Conservation (phyloP, 2,797 vertebrate genomes). For the Sphaeramia orbicularis region DNA sequence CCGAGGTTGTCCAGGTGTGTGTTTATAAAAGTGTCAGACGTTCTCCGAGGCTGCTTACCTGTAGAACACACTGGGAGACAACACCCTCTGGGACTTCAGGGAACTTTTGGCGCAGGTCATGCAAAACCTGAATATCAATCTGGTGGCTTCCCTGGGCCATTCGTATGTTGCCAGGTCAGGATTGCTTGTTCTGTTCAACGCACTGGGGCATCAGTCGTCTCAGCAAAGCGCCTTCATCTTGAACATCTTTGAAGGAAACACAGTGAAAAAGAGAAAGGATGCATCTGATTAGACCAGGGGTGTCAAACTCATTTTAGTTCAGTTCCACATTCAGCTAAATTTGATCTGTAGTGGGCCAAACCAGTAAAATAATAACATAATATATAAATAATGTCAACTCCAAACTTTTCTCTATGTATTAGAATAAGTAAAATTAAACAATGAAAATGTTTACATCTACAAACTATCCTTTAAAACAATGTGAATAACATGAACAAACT, state of each 20-base stretch:
- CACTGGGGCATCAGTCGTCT: slow-evolving; percentile 86
- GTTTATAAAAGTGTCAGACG: not conserved
- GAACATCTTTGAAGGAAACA: slow-evolving; percentile 88
- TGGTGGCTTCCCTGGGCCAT: slow-evolving; percentile 99
- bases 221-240: slow-evolving; percentile 88
- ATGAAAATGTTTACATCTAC: too few species aligned
- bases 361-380: too few species aligned
- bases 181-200: slow-evolving; percentile 86
- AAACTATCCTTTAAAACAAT: too few species aligned
- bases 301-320: too few species aligned
- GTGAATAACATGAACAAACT: too few species aligned
- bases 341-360: too few species aligned
- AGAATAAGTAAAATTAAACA: too few species aligned
- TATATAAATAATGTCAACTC: too few species aligned
- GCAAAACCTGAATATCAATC: slow-evolving; percentile 99
- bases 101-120: slow-evolving; percentile 99
- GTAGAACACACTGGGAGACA: slow-evolving; percentile 97
- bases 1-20: too few species aligned
- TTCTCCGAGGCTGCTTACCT: slow-evolving; percentile 81
- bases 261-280: slow-evolving; percentile 1
- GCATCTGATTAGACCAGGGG: not conserved
- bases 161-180: slow-evolving; percentile 95
- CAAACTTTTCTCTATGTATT: too few species aligned
- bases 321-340: too few species aligned
- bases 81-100: slow-evolving; percentile 98